Base-by-base conservation (phyloP, 2,113 vertebrate species). In the Aphyosemion australe region DNA sequence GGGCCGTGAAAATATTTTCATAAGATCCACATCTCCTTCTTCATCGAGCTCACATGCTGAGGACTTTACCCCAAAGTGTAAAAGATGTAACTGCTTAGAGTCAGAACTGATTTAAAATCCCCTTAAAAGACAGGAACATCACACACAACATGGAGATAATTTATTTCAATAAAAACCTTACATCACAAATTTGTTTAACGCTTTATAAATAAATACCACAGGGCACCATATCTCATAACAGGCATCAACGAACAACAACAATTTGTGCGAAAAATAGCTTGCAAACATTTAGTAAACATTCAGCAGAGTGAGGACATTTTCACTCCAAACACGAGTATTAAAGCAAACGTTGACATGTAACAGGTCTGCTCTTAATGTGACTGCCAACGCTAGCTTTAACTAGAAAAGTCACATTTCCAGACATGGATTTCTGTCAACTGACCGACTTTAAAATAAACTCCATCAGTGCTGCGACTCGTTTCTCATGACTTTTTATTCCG, bases 261-360 rank as follows among this genome's bases (percentile, higher is more conserved):
- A 87, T 37, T 80, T 90, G 89, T 90, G 84, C 89, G 60, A 82
- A 88, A 46, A 86, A 76, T 64, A 78, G 69, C 66, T 67, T 77
- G 77, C 72, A 80, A 80, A 89, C 75, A 88, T 67, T 83, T 42
- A 84, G 91, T 92, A 92, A 92, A 93, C 91, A 91, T 87, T 84
- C 20, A 91, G 62, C 76, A 68, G 82, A 82, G 61, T 79, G 71
- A 83, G 14, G 2, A 45, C 55, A 51, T 65, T 80, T 68, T 82
- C 83, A 83, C 63, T 69, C 56, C 13, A 21, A 65, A 21, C 62
- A 74, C 18, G 19, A 31, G 15, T 66, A 50, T 49, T 21, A 58
- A 52, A 61, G 39, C 21, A 26, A 39, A 59, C 19, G 51, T 81
- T 83, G 58, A 80, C 74, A 69, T 74, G 52, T 65, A 37, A 37